phyloP scores from a whole-genome alignment of 2,113 vertebrate species.

The rabbit (Oryctolagus cuniculus) region mOryCun1.1 NC_091436.1:70798501-70799000 shows the following conservation, averaged over 20 bases:
- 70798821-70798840: background rate
- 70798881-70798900: too few species aligned
- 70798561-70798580: conserved; percentile 27
- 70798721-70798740: too few species aligned
- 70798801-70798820: background rate
- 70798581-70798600: background rate
- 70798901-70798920: too few species aligned
- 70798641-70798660: background rate
- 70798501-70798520: conserved; percentile 19
- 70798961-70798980: too few species aligned
- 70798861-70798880: too few species aligned
- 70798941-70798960: too few species aligned
- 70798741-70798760: background rate
- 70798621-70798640: conserved; percentile 11
- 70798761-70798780: background rate
- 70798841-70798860: background rate
- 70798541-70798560: background rate
- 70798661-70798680: too few species aligned
- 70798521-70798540: background rate
- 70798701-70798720: too few species aligned
- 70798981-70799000: too few species aligned
- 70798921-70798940: too few species aligned
- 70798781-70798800: background rate
- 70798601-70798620: background rate
- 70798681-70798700: too few species aligned